phyloP scores from a whole-genome alignment of 2,113 vertebrate species.

The Bubo bubo region DNA sequence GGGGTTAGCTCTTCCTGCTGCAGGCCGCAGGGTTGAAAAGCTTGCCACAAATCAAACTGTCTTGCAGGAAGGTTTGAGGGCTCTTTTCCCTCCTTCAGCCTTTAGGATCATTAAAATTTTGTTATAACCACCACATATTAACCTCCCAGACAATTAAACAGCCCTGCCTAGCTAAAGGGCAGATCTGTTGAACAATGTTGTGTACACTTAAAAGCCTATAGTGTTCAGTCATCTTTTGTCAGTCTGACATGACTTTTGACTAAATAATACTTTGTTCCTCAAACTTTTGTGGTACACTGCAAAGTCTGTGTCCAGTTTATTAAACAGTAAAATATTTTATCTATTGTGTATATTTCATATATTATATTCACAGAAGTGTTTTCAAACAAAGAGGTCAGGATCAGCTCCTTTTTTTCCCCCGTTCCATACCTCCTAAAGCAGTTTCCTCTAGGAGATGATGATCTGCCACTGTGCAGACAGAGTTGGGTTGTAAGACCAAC shows the following conservation, averaged over 20 bases:
- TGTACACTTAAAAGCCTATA: not conserved
- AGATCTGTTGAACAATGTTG: not conserved
- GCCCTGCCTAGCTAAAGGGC: not conserved
- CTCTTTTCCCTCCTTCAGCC: not conserved
- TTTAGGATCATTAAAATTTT: not conserved
- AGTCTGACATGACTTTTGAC: not conserved
- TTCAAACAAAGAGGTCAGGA: not conserved
- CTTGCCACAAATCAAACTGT: not conserved
- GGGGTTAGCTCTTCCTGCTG: not conserved
- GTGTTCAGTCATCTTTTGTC: not conserved
- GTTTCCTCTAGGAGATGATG: not conserved
- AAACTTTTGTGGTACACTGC: not conserved
- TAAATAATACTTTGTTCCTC: not conserved
- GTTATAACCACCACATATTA: not conserved
- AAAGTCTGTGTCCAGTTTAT: not conserved
- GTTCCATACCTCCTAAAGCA: not conserved
- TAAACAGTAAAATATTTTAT: not conserved
- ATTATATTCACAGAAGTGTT: not conserved
- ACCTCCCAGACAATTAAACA: not conserved
- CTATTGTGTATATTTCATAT: not conserved
- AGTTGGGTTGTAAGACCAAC: not conserved
- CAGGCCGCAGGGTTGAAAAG: not conserved
- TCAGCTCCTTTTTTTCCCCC: not conserved
- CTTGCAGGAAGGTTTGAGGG: not conserved
- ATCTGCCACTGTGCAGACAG: not conserved